Evolutionary conservation across 2,888 invertebrate genomes (phyloP).

Genomic region (Cordilura impudica): DNA sequence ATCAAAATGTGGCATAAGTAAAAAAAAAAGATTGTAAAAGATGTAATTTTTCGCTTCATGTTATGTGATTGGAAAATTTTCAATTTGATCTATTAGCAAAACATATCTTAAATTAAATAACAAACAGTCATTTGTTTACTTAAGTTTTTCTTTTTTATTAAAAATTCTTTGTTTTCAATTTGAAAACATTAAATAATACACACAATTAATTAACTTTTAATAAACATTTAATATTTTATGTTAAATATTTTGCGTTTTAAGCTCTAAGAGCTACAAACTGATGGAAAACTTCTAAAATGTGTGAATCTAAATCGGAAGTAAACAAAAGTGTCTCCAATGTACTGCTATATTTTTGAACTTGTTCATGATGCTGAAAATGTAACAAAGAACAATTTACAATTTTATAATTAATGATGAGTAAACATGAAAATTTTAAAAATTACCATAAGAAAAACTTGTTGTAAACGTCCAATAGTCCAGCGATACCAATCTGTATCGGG

Average conservation of each 20-base stretch:
- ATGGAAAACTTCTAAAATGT: constrained; percentile 97
- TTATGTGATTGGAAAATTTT: no score
- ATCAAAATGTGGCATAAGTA: no score
- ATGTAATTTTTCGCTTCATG: no score
- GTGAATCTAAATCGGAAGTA: constrained; percentile 96
- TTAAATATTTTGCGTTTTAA: constrained; percentile 60
- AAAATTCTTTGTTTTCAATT: constrained; percentile 39
- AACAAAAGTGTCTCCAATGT: constrained; percentile 96
- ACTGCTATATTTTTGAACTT: constrained; percentile 97
- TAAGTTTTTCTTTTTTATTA: constrained; percentile 15
- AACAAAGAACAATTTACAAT: constrained; percentile 76
- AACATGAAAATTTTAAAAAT: constrained; percentile 72
- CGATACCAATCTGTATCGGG: constrained; percentile 97
- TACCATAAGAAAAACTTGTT: constrained; percentile 96
- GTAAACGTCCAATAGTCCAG: constrained; percentile 95
- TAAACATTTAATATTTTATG: constrained; percentile 13
- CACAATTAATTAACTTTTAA: not conserved
- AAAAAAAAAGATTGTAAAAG: no score
- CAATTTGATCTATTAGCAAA: no score
- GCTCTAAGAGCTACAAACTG: constrained; percentile 92
- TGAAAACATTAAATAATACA: constrained; percentile 38
- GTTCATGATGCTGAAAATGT: constrained; percentile 91
- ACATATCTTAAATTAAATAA: no score
- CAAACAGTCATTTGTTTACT: not conserved
- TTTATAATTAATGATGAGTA: not conserved